phyloP scores from a whole-genome alignment of 2,888 invertebrate species.

The Drosophila cognata region DNA sequence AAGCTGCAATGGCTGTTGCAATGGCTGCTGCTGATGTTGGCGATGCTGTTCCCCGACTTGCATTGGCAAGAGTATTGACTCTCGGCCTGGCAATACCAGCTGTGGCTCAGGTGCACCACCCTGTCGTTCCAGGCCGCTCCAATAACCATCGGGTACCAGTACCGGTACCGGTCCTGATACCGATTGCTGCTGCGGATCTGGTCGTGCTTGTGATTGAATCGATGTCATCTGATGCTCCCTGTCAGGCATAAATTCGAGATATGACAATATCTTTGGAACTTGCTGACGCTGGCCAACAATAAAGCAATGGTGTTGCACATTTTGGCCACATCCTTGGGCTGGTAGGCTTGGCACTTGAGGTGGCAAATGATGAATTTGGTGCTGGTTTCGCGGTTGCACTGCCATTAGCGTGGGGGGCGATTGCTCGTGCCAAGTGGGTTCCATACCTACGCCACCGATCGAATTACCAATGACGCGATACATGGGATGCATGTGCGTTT shows the following conservation, averaged over 20 bases:
- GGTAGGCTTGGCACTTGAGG: background rate
- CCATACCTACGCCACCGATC: background rate
- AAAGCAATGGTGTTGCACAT: background rate
- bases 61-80: background rate
- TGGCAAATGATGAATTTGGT: background rate
- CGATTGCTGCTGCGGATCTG: background rate
- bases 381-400: background rate
- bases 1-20: background rate
- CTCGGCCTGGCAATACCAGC: too few species aligned
- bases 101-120: background rate
- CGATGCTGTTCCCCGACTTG: background rate
- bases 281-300: background rate
- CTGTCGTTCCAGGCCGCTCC: background rate
- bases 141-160: background rate
- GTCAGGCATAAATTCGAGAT: background rate
- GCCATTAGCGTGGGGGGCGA: background rate
- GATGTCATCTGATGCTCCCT: background rate
- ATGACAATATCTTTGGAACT: background rate
- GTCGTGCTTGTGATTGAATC: background rate
- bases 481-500: conserved; percentile 3
- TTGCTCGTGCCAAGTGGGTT: background rate
- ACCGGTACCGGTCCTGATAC: background rate
- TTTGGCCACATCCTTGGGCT: background rate
- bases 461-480: background rate
- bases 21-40: background rate